Base-by-base conservation (phyloP, 2,113 vertebrate species). In the Lucifuga dentata region DNA sequence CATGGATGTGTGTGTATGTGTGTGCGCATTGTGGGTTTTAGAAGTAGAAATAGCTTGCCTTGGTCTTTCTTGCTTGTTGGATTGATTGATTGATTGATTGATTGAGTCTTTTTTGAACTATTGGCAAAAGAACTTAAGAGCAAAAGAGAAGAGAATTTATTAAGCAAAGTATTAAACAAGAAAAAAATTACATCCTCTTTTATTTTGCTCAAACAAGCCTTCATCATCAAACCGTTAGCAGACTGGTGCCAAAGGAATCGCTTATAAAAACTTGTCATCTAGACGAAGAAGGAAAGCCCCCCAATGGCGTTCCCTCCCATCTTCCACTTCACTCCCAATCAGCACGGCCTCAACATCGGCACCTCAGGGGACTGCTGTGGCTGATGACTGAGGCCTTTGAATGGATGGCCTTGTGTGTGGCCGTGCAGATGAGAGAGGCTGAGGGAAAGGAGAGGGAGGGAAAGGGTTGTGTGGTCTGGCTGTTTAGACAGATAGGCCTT, bases 351-450 rank as follows among this genome's bases (percentile, higher is more conserved):
- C 61, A 23, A 68, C 45, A 73, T 39, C 78, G 53, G 17, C 19
- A 29, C 73, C 74, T 78, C 57, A 8, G 61, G 77, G 69, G 73
- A 71, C 53, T 11, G 16, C 73, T 58, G 67, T 16, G 56, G 50
- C 70, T 64, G 53, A 76, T 20, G 75, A 76, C 76, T 65, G 59
- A 11, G 60, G 60, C 39, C 72, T 88, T 85, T 90, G 82, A 89
- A 87, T 83, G 79, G 71, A 72, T 58, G 51, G 73, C 81, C 83
- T 85, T 86, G 86, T 87, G 79, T 69, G 68, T 71, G 62, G 45
- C 71, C 1, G 35, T 58, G 11, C 68, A 11, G 63, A 61, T 19
- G 51, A 29, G 39, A 32, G 26, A 45, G 44, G 2, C n/a, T 33
- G 26, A 11, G 11, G 32, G 21, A 32, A 32, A 24, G 17, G 11